A percentile compares a stretch with the other conserved stretches of the same genome.
These are phyloP conservation scores for Candidula unifasciata DNA, from an alignment of 2,888 invertebrate species.

Conservation along the genomic window DNA sequence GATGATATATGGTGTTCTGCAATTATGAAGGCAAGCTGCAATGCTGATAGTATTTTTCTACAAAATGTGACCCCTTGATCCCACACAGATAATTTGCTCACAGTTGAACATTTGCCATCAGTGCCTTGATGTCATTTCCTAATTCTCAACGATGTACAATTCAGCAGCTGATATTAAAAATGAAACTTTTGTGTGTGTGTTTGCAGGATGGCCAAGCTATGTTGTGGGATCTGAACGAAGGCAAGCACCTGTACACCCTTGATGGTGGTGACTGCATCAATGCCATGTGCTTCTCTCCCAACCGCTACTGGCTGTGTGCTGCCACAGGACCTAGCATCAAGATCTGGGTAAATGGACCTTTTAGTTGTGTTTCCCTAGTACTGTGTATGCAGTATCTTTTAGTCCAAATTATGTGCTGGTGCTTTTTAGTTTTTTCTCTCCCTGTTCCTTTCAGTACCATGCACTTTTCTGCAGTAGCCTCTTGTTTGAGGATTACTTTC, in stretches of 20 bases:
- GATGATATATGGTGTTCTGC: slow-evolving; percentile 40
- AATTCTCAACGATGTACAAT: too few relatives aligned
- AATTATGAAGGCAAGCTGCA: slow-evolving; percentile 46
- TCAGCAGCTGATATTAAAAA: too few relatives aligned
- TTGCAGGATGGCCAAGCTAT: slow-evolving; percentile 96
- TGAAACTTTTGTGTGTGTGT: too few relatives aligned
- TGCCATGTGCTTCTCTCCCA: slow-evolving; percentile 98
- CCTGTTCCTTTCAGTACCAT: background rate
- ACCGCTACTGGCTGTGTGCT: slow-evolving; percentile 99
- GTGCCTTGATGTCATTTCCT: too few relatives aligned
- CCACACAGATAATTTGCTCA: too few relatives aligned
- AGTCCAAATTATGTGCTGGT: too few relatives aligned
- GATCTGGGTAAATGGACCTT: slow-evolving; percentile 87
- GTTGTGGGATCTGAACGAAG: slow-evolving; percentile 99
- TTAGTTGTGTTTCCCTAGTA: too few relatives aligned
- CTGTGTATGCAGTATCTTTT: too few relatives aligned
- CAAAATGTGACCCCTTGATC: too few relatives aligned
- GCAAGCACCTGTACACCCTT: slow-evolving; percentile 98
- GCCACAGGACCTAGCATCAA: slow-evolving; percentile 98
- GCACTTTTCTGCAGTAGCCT: slow-evolving; percentile 34
- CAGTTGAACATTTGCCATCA: too few relatives aligned
- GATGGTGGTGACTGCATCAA: slow-evolving; percentile 99
- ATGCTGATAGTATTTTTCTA: too few relatives aligned
- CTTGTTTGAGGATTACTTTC: slow-evolving; percentile 24
- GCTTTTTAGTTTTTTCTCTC: too few relatives aligned